These are phyloP conservation scores for Taurulus bubalis DNA, from an alignment of 2,113 vertebrate species.

Conservation along the genomic window DNA sequence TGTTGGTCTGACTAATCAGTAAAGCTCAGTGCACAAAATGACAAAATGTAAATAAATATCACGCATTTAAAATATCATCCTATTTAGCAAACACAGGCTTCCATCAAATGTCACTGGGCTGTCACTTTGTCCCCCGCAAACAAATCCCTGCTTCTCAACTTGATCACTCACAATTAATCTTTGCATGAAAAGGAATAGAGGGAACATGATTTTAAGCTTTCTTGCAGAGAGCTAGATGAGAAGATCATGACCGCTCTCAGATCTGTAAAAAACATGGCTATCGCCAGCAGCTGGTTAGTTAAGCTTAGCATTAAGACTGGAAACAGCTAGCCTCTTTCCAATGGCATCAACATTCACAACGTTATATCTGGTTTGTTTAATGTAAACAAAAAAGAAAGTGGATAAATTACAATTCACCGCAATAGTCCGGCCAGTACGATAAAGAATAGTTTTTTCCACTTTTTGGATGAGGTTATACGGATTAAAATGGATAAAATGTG, in stretches of 20 bases:
- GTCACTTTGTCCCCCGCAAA: neutral
- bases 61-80: conserved; percentile 12
- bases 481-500: neutral
- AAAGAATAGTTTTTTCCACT: neutral
- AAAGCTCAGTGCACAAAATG: conserved; percentile 60
- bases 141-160: neutral
- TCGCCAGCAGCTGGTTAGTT: neutral
- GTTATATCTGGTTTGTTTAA: neutral
- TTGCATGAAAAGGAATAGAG: neutral
- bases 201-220: neutral
- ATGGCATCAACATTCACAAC: neutral
- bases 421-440: fast-evolving
- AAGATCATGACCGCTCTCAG: neutral
- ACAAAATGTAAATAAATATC: conserved; percentile 61
- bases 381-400: neutral
- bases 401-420: neutral
- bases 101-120: conserved; percentile 11
- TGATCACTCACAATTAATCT: neutral
- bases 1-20: conserved; percentile 27
- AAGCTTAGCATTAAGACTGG: conserved; percentile 10
- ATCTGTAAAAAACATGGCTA: neutral
- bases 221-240: neutral
- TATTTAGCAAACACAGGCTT: neutral
- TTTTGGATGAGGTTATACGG: neutral
- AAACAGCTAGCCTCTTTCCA: neutral